A percentile compares a stretch with the other conserved stretches of the same genome.
These are phyloP conservation scores for Psittacula echo DNA, from an alignment of 2,797 vertebrate species.

Conservation along the genomic window DNA sequence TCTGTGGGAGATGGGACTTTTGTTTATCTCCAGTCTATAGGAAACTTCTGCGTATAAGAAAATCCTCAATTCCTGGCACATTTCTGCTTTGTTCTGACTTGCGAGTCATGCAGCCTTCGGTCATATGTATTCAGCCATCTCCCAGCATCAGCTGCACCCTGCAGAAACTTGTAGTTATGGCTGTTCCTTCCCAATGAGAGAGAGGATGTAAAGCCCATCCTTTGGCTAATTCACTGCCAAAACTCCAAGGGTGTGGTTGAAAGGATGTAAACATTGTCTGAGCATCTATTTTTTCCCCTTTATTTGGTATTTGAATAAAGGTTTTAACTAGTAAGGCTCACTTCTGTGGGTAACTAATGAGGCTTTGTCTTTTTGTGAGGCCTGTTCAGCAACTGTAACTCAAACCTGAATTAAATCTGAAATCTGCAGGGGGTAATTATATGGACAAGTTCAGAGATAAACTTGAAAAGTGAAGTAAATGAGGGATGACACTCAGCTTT, in stretches of 20 bases:
- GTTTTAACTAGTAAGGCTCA: conserved; percentile 18
- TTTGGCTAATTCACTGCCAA: conserved; percentile 75
- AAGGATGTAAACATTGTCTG: conserved; percentile 64
- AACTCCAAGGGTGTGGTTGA: conserved; percentile 34
- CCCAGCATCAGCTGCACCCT: conserved; percentile 26
- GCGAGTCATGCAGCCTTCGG: conserved; percentile 28
- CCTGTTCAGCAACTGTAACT: background rate
- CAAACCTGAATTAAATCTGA: conserved; percentile 22
- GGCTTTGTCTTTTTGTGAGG: background rate
- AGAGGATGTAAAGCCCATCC: conserved; percentile 66
- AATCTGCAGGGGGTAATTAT: conserved; percentile 40
- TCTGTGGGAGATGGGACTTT: background rate
- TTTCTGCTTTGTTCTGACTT: conserved; percentile 32
- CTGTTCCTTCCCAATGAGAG: conserved; percentile 56
- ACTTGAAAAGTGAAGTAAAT: conserved; percentile 23
- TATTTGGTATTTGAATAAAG: conserved; percentile 50
- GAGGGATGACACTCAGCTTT: background rate
- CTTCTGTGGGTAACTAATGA: conserved; percentile 48
- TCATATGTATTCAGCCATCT: conserved; percentile 18
- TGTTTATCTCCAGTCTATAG: background rate
- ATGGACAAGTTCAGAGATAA: conserved; percentile 40
- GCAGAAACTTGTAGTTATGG: conserved; percentile 69
- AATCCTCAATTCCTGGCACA: background rate
- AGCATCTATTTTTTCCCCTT: conserved; percentile 39
- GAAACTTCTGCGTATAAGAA: conserved; percentile 28